phyloP scores from a whole-genome alignment of 2,113 vertebrate species.

The Etheostoma spectabile region DNA sequence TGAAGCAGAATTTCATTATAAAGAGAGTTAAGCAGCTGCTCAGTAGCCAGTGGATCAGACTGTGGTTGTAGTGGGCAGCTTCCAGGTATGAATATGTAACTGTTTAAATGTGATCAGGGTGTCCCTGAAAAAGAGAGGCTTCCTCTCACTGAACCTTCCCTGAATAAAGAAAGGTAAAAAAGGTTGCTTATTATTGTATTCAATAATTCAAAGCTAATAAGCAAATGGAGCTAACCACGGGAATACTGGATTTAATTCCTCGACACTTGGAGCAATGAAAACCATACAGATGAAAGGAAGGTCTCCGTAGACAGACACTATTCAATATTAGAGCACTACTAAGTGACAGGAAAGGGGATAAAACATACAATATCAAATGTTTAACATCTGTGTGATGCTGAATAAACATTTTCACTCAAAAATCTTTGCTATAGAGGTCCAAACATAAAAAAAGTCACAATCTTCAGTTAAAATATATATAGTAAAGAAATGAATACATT shows the following conservation, averaged over 20 bases:
- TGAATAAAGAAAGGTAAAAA: too few species aligned
- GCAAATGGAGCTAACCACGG: constrained; percentile 40
- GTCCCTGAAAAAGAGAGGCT: too few species aligned
- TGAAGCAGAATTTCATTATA: constrained; percentile 58
- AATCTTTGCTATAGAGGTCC: neutral
- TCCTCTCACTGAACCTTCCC: too few species aligned
- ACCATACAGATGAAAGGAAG: constrained; percentile 47
- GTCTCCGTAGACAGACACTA: constrained; percentile 12
- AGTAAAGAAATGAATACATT: constrained; percentile 6
- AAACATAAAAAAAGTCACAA: neutral
- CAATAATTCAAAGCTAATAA: constrained; percentile 67
- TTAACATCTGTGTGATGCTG: neutral
- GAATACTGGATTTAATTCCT: constrained; percentile 61
- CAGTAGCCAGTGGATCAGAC: too few species aligned
- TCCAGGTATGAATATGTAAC: too few species aligned
- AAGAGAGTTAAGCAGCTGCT: constrained; percentile 47
- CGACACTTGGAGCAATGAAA: constrained; percentile 58
- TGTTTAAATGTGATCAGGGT: too few species aligned
- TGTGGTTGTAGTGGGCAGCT: too few species aligned
- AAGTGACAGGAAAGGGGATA: neutral
- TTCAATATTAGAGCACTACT: constrained; percentile 18
- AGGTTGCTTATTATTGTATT: constrained; percentile 61
- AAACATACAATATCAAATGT: neutral
- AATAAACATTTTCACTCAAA: neutral
- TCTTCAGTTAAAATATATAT: neutral